Evolutionary conservation across 1,140 invertebrate species (phyloP).

Genomic region (Globodera ellingtonae): DNA sequence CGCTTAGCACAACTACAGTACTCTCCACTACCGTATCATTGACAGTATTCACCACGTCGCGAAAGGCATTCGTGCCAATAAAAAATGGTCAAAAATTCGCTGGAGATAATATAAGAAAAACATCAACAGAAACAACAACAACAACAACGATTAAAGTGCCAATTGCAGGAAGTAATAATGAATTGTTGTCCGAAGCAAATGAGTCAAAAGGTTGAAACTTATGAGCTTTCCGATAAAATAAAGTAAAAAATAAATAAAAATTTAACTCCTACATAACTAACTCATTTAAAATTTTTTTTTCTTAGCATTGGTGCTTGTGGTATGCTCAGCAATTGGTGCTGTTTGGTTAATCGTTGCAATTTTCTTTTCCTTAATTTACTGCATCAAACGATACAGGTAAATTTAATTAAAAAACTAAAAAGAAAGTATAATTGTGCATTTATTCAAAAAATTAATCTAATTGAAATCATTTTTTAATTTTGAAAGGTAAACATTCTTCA

Average conservation of each 20-base stretch:
- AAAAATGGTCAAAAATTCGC: constrained; percentile 15
- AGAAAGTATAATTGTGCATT: not conserved
- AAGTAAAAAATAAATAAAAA: not conserved
- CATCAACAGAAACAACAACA: constrained; percentile 33
- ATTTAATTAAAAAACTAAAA: not conserved
- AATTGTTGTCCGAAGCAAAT: constrained; percentile 13
- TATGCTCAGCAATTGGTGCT: constrained; percentile 16
- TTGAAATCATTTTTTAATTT: no score
- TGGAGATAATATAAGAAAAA: constrained; percentile 7
- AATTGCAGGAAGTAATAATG: constrained; percentile 8
- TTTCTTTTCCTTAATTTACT: constrained; percentile 27
- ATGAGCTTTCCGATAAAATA: not conserved
- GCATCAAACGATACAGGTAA: constrained; percentile 11
- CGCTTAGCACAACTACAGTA: not conserved
- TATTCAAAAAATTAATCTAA: no score
- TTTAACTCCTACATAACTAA: no score
- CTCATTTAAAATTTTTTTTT: not conserved
- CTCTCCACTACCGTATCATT: constrained; percentile 7
- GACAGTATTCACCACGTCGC: constrained; percentile 13
- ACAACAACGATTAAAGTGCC: constrained; percentile 32
- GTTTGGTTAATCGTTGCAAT: constrained; percentile 19
- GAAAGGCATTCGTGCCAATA: constrained; percentile 14
- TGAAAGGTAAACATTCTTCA: no score
- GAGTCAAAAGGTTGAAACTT: constrained; percentile 16
- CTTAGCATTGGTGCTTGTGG: constrained; percentile 19